phyloP scores from a whole-genome alignment of 2,113 vertebrate genomes.

The Poicephalus gulielmi region DNA sequence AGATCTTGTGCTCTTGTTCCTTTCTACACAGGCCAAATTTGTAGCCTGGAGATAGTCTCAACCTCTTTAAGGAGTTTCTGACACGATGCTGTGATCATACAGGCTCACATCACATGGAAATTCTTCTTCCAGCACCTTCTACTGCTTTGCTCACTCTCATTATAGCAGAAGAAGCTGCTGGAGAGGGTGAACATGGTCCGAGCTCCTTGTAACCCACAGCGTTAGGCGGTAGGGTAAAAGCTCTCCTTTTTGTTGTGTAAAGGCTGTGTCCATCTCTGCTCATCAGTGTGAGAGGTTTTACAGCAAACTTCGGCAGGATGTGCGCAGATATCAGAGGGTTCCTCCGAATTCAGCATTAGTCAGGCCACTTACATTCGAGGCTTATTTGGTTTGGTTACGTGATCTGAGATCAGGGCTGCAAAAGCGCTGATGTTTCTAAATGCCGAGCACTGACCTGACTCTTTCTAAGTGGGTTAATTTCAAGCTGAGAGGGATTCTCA shows the following conservation, averaged over 20 bases:
- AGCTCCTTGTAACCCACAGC: background rate
- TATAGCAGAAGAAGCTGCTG: background rate
- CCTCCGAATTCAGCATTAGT: background rate
- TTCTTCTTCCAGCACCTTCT: background rate
- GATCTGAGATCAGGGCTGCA: background rate
- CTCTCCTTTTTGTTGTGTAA: background rate
- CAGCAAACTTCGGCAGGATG: background rate
- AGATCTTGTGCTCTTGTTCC: background rate
- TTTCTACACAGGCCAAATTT: background rate
- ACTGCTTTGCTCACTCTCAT: background rate
- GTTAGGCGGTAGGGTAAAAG: background rate
- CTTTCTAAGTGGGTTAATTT: background rate
- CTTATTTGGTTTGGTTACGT: background rate
- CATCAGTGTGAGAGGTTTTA: background rate
- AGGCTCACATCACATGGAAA: background rate
- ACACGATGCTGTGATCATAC: background rate
- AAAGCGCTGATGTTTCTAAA: background rate
- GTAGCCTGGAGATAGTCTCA: background rate
- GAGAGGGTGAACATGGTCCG: rapidly evolving
- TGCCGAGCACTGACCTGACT: background rate
- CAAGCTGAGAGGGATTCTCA: background rate
- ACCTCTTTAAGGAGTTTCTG: background rate
- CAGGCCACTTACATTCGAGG: background rate
- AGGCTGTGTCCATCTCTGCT: background rate
- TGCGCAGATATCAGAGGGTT: background rate